Evolutionary conservation across 2,797 vertebrate genomes (phyloP).

Genomic region (Coilia nasus): DNA sequence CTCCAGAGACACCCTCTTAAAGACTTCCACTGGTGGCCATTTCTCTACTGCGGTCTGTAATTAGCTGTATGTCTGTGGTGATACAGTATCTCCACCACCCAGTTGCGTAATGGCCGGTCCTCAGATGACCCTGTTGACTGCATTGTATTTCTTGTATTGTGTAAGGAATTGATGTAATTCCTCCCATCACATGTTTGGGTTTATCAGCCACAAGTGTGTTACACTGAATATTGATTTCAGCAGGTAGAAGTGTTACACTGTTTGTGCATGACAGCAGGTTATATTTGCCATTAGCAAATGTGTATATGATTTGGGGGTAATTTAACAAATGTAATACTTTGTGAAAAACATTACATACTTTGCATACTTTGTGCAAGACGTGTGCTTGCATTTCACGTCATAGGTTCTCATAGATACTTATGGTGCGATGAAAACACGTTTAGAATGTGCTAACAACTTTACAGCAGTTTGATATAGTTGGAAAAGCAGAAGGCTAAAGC

Average conservation of each 20-base stretch:
- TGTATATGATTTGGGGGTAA: neutral
- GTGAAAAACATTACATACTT: too few relatives aligned
- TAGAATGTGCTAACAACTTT: too few relatives aligned
- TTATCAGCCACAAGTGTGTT: neutral
- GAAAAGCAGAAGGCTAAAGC: neutral
- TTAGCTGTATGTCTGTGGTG: neutral
- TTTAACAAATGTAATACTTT: neutral
- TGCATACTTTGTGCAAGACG: too few relatives aligned
- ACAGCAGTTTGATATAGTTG: neutral
- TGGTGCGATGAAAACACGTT: neutral
- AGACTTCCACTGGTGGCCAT: neutral
- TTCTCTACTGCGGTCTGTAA: neutral
- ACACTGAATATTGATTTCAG: neutral
- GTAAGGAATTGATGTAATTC: conserved; percentile 10
- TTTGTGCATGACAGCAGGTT: neutral
- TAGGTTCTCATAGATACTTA: neutral
- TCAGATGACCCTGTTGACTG: neutral
- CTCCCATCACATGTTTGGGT: neutral
- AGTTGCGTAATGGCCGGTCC: neutral
- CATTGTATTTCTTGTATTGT: neutral
- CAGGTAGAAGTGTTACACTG: neutral
- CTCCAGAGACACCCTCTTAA: neutral
- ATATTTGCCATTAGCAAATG: neutral
- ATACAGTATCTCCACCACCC: neutral
- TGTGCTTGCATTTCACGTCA: too few relatives aligned